Percentiles rank a stretch among this genome's conserved stretches.
These are phyloP conservation scores for Chrysina gloriosa DNA, from an alignment of 2,888 invertebrate genomes.

Conservation along the genomic window DNA sequence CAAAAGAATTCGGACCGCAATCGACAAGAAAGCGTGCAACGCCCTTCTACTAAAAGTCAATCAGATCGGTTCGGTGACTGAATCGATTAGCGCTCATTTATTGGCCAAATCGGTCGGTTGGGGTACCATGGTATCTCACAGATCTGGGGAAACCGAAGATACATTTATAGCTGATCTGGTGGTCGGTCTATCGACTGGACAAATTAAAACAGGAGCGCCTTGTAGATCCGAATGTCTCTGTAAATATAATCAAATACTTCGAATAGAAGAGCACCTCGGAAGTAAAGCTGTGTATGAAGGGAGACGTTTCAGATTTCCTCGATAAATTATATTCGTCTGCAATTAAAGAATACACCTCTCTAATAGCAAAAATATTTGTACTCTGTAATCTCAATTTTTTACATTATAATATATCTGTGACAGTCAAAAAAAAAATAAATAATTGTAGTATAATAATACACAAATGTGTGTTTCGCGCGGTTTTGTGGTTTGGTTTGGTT, in stretches of 20 bases:
- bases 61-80: slow-evolving; percentile 98
- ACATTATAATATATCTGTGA: no score
- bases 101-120: slow-evolving; percentile 90
- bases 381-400: neutral
- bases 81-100: slow-evolving; percentile 94
- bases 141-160: slow-evolving; percentile 99
- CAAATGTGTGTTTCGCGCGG: no score
- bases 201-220: slow-evolving; percentile 99
- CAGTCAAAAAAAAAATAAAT: no score
- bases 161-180: slow-evolving; percentile 99
- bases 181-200: slow-evolving; percentile 98
- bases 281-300: slow-evolving; percentile 92
- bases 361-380: neutral
- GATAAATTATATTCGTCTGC: neutral
- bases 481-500: no score
- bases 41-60: slow-evolving; percentile 94
- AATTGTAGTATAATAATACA: no score
- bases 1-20: slow-evolving; percentile 88
- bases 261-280: slow-evolving; percentile 98
- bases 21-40: slow-evolving; percentile 97
- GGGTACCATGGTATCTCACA: slow-evolving; percentile 99
- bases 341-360: neutral
- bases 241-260: slow-evolving; percentile 98
- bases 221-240: slow-evolving; percentile 98
- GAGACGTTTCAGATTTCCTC: slow-evolving; percentile 91